These are phyloP conservation scores for Bubo scandiacus DNA, from an alignment of 2,113 vertebrate genomes.

Conservation along the genomic window DNA sequence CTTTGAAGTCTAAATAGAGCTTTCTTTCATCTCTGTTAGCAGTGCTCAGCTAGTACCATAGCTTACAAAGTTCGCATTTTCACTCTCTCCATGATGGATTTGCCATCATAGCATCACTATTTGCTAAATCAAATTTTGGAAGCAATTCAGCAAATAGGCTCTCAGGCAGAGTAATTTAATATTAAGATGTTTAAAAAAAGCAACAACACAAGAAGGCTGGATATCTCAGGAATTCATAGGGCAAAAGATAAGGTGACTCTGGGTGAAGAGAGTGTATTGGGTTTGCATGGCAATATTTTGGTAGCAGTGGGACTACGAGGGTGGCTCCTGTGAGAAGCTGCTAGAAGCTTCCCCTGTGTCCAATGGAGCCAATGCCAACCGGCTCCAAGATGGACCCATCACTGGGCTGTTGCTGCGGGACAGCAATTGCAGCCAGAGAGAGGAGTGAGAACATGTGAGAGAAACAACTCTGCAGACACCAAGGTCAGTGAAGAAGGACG, in stretches of 20 bases:
- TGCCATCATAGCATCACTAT: neutral
- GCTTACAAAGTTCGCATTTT: neutral
- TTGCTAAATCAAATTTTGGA: neutral
- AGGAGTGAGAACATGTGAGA: neutral
- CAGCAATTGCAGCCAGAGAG: neutral
- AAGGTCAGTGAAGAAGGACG: neutral
- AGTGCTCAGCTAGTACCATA: neutral
- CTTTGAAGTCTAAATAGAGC: neutral
- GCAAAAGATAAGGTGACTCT: neutral
- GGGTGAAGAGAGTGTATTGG: neutral
- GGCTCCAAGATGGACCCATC: neutral
- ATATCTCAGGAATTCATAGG: neutral
- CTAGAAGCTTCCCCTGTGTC: neutral
- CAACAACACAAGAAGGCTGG: neutral
- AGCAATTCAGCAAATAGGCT: neutral
- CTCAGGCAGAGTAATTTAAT: neutral
- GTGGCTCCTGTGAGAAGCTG: neutral
- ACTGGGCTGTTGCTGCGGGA: neutral
- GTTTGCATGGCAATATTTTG: neutral
- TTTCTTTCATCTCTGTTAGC: neutral
- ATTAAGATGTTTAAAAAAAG: neutral
- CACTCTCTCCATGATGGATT: neutral
- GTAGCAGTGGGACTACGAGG: rapidly evolving
- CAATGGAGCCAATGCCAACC: neutral
- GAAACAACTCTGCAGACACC: neutral